Conservation (phyloP, 2,888 invertebrate species). For the Acronicta alni region DNA sequence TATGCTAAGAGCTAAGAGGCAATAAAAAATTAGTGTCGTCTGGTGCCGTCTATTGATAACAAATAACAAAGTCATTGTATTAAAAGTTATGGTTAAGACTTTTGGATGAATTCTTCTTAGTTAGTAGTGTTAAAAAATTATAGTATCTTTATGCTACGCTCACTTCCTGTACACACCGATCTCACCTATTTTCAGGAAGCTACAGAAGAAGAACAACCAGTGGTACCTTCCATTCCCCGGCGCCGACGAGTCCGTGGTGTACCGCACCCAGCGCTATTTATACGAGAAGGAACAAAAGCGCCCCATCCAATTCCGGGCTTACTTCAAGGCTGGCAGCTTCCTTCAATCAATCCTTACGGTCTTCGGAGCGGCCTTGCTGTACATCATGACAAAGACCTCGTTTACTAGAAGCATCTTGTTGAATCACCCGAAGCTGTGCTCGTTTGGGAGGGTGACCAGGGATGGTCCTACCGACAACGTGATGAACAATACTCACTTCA, state of each 20-base stretch:
- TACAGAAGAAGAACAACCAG: slow-evolving; percentile 83
- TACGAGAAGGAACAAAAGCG: slow-evolving; percentile 91
- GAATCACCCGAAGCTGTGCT: slow-evolving; percentile 88
- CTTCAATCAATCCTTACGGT: slow-evolving; percentile 80
- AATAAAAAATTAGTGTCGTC: too few relatives aligned
- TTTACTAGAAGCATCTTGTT: slow-evolving; percentile 67
- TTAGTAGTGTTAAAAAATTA: too few relatives aligned
- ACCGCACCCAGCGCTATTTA: slow-evolving; percentile 94
- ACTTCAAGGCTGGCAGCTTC: slow-evolving; percentile 87
- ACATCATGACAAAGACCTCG: slow-evolving; percentile 58
- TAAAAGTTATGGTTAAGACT: too few relatives aligned
- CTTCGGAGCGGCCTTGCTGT: slow-evolving; percentile 87
- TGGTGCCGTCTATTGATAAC: too few relatives aligned
- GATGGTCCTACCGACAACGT: slow-evolving; percentile 91
- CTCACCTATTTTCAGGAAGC: slow-evolving; percentile 68
- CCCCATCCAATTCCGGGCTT: slow-evolving; percentile 94
- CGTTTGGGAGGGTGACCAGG: slow-evolving; percentile 91
- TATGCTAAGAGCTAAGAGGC: too few relatives aligned
- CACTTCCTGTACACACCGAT: too few relatives aligned
- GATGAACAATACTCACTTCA: slow-evolving; percentile 90
- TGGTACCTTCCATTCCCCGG: slow-evolving; percentile 95
- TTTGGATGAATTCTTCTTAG: too few relatives aligned
- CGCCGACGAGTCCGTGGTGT: slow-evolving; percentile 94
- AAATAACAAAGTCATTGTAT: too few relatives aligned
- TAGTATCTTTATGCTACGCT: too few relatives aligned